Evolutionary conservation across 92 coral and sea anemone species (phyloP).

Genomic region (Anthopleura xanthogrammica): DNA sequence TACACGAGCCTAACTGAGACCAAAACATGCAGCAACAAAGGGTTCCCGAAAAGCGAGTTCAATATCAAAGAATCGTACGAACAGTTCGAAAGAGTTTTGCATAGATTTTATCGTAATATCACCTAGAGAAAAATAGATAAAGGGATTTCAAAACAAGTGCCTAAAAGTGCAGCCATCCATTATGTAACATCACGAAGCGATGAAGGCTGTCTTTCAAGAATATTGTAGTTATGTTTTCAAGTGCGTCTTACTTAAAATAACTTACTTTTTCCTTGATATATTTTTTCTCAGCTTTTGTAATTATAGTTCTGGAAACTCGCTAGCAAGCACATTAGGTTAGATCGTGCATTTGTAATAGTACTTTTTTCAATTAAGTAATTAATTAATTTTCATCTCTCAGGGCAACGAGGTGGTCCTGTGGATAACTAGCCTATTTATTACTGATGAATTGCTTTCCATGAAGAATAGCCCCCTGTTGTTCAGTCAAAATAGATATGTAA

Average conservation of each 20-base stretch:
- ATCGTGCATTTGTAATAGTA: background rate
- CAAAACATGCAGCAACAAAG: background rate
- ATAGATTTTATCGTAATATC: background rate
- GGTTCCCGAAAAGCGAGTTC: background rate
- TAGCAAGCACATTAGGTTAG: background rate
- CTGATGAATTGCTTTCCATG: background rate
- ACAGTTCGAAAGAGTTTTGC: background rate
- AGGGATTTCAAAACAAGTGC: background rate
- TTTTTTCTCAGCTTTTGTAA: too few species aligned
- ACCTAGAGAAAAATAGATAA: background rate
- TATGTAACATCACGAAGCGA: background rate
- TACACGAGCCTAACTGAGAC: background rate
- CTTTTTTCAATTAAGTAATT: background rate
- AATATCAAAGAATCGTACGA: background rate
- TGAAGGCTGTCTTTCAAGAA: background rate
- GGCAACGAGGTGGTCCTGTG: background rate
- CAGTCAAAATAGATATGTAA: background rate
- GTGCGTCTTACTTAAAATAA: background rate
- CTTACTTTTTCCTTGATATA: too few species aligned
- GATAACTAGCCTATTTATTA: background rate
- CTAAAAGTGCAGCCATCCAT: background rate
- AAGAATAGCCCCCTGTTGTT: background rate
- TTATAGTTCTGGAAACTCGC: background rate
- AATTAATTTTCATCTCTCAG: background rate
- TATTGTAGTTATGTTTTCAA: background rate